A percentile compares a stretch with the other conserved stretches of the same genome.
Conservation (phyloP, 2,888 invertebrate species). For the Atethmia centrago region DNA sequence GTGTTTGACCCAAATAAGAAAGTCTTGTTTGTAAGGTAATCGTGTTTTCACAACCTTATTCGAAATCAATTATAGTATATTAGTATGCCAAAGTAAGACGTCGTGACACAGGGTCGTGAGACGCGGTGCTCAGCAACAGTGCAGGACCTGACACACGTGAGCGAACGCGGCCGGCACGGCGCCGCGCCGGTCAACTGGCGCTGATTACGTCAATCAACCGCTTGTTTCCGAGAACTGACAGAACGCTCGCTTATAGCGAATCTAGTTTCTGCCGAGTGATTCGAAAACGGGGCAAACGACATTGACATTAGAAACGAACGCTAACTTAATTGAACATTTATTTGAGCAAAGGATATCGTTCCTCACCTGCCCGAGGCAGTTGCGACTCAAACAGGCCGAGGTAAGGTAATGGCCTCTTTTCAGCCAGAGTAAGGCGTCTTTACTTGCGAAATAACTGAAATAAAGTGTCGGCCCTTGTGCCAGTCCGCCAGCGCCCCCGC, state of each 20-base stretch:
- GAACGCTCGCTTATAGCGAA: background rate
- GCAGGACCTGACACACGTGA: background rate
- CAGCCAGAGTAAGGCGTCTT: background rate
- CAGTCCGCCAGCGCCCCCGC: background rate
- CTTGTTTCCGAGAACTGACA: constrained; percentile 5
- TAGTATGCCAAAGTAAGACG: background rate
- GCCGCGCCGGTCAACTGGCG: too few species aligned
- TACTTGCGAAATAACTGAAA: constrained; percentile 24
- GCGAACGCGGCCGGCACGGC: background rate
- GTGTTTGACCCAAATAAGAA: too few species aligned
- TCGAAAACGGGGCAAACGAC: background rate
- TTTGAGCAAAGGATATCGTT: constrained; percentile 1
- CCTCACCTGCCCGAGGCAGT: background rate
- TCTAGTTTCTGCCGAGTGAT: background rate
- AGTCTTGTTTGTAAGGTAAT: background rate
- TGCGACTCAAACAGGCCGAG: constrained; percentile 4
- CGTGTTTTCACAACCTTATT: background rate
- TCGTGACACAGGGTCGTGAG: too few species aligned
- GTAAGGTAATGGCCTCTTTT: constrained; percentile 13
- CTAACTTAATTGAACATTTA: constrained; percentile 17
- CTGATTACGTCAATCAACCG: background rate
- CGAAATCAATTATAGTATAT: background rate
- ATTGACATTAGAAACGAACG: background rate
- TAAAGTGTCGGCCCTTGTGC: background rate
- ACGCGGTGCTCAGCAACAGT: background rate